These are phyloP conservation scores for Dendrolimus kikuchii DNA, from an alignment of 1,140 invertebrate genomes.

Conservation along the genomic window DNA sequence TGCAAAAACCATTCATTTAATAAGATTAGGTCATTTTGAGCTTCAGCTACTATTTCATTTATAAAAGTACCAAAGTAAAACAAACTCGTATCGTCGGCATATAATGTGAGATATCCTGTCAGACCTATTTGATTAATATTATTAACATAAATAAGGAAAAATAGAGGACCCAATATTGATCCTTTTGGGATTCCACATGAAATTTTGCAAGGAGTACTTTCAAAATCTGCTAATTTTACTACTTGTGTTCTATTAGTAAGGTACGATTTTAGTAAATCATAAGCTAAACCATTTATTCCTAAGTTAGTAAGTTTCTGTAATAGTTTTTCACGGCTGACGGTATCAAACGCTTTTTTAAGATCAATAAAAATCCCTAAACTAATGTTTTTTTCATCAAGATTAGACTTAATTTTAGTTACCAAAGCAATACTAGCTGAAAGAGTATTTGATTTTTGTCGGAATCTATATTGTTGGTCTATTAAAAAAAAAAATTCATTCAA, in stretches of 20 bases:
- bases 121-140: neutral
- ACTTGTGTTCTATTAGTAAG: conserved; percentile 4
- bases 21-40: neutral
- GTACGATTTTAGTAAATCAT: neutral
- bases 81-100: conserved; percentile 2
- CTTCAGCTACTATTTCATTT: neutral
- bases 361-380: neutral
- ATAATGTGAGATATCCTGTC: conserved; percentile 1
- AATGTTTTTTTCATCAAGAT: conserved; percentile 2
- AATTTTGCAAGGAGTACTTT: neutral
- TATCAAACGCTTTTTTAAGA: too few relatives aligned
- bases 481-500: too few relatives aligned
- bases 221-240: neutral
- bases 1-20: conserved; percentile 8
- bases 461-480: too few relatives aligned
- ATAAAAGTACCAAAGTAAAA: conserved; percentile 4
- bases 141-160: conserved; percentile 10
- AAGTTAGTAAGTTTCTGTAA: conserved; percentile 5
- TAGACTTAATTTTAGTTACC: neutral
- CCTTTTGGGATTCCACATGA: neutral
- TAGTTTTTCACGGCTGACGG: neutral
- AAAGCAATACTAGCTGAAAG: conserved; percentile 1
- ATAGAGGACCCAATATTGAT: too few relatives aligned
- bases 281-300: conserved; percentile 4
- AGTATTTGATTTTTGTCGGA: conserved; percentile 3